phyloP scores from a whole-genome alignment of 2,797 vertebrate species.

The Gouania willdenowi region DNA sequence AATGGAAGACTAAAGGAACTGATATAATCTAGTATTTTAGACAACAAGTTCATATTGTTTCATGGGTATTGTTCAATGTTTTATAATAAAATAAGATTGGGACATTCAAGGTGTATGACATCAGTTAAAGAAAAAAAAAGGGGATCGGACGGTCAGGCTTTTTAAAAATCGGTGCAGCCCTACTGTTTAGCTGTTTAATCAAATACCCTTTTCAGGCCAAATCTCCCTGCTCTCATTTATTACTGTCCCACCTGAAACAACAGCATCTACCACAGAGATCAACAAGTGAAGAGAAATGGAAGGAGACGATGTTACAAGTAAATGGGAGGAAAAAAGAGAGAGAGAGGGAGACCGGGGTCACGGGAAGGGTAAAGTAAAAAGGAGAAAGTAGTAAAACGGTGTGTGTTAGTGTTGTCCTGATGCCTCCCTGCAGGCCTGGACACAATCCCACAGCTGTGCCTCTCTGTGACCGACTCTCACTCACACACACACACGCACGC shows the following conservation, averaged over 20 bases:
- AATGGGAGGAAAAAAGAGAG: slow-evolving; percentile 3
- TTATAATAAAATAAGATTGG: too few relatives aligned
- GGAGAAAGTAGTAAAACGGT: slow-evolving; percentile 74
- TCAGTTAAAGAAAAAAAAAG: too few relatives aligned
- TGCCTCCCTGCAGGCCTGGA: slow-evolving; percentile 76
- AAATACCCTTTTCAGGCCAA: slow-evolving; percentile 23
- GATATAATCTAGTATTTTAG: too few relatives aligned
- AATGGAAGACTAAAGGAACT: too few relatives aligned
- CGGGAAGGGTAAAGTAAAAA: slow-evolving; percentile 72
- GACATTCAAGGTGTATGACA: too few relatives aligned
- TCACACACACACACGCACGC: slow-evolving; percentile 41
- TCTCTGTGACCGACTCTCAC: slow-evolving; percentile 49
- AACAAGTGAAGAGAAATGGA: slow-evolving; percentile 53
- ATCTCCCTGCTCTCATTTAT: slow-evolving; percentile 32
- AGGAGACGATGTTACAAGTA: slow-evolving; percentile 27
- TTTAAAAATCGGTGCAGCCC: too few relatives aligned
- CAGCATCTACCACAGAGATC: slow-evolving; percentile 48
- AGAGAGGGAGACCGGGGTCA: slow-evolving; percentile 50
- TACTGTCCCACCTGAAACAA: slow-evolving; percentile 66
- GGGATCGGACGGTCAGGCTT: too few relatives aligned
- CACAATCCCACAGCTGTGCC: slow-evolving; percentile 76
- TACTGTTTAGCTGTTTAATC: slow-evolving; percentile 17
- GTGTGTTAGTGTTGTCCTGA: slow-evolving; percentile 74
- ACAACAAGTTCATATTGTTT: too few relatives aligned
- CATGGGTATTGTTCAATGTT: too few relatives aligned